Conservation (phyloP, 2,797 vertebrate species). For the Microhierax caerulescens region DNA sequence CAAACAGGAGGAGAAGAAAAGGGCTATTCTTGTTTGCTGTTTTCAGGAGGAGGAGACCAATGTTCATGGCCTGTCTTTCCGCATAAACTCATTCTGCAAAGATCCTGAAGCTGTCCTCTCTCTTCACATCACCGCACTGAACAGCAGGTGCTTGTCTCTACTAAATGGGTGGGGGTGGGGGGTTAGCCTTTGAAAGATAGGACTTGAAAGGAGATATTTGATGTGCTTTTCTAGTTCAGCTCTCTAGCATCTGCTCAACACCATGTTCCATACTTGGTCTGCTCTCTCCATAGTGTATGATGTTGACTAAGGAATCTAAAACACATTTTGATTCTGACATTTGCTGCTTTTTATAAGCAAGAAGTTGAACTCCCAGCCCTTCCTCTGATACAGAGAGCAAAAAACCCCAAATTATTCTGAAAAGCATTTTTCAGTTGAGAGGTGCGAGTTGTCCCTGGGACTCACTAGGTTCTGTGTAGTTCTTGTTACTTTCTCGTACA, state of each 20-base stretch:
- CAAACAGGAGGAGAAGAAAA: slow-evolving; percentile 64
- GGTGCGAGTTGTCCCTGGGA: neutral
- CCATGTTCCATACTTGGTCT: neutral
- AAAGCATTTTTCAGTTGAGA: neutral
- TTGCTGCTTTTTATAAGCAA: neutral
- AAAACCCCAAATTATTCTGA: neutral
- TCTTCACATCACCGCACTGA: neutral
- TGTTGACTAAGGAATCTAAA: neutral
- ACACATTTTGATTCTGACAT: neutral
- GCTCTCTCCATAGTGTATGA: neutral
- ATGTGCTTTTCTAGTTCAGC: neutral
- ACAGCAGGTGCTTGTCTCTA: slow-evolving; percentile 48
- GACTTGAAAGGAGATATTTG: neutral
- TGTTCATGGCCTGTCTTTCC: slow-evolving; percentile 35
- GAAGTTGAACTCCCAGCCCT: neutral
- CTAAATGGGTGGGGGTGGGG: neutral
- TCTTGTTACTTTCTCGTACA: neutral
- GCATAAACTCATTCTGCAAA: slow-evolving; percentile 3
- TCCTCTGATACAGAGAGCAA: neutral
- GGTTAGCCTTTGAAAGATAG: neutral
- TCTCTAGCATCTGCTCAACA: neutral
- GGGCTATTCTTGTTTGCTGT: slow-evolving; percentile 30
- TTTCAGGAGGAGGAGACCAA: slow-evolving; percentile 48
- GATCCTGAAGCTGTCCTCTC: slow-evolving; percentile 51
- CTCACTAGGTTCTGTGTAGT: accelerated